Evolutionary conservation across 2,797 vertebrate genomes (phyloP).

Genomic region (Monodelphis domestica): DNA sequence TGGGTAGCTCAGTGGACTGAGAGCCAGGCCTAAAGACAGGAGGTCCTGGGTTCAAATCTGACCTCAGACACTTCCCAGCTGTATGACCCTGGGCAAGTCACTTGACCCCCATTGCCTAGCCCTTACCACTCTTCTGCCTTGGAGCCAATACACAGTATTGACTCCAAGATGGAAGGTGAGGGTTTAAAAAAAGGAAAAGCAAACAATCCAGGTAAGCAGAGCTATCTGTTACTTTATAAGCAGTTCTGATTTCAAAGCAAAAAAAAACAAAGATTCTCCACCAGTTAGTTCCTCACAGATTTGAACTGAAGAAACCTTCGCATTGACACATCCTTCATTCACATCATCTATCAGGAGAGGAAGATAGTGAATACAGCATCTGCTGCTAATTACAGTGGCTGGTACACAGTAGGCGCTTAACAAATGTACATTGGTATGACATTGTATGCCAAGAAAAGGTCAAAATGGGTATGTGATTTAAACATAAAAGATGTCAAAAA

Average conservation of each 20-base stretch:
- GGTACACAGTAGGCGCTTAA: neutral
- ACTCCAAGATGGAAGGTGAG: no score
- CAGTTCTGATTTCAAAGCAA: neutral
- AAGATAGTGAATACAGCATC: neutral
- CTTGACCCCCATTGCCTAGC: no score
- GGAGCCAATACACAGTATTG: no score
- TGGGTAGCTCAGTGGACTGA: no score
- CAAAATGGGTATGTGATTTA: neutral
- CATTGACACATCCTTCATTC: neutral
- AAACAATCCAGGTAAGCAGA: neutral
- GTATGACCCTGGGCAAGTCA: no score
- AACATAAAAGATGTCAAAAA: neutral
- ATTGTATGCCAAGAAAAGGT: neutral
- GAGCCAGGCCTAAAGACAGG: no score
- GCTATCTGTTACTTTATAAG: neutral
- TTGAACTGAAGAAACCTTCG: neutral
- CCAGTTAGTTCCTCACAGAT: neutral
- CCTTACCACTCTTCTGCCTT: no score
- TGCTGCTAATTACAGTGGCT: neutral
- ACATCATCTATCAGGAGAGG: neutral
- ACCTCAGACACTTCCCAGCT: no score
- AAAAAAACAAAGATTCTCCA: neutral
- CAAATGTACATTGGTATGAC: neutral
- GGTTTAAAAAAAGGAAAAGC: no score
- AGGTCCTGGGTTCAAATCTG: no score